phyloP scores from a whole-genome alignment of 2,113 vertebrate genomes.

The Melanerpes aurifrons region DNA sequence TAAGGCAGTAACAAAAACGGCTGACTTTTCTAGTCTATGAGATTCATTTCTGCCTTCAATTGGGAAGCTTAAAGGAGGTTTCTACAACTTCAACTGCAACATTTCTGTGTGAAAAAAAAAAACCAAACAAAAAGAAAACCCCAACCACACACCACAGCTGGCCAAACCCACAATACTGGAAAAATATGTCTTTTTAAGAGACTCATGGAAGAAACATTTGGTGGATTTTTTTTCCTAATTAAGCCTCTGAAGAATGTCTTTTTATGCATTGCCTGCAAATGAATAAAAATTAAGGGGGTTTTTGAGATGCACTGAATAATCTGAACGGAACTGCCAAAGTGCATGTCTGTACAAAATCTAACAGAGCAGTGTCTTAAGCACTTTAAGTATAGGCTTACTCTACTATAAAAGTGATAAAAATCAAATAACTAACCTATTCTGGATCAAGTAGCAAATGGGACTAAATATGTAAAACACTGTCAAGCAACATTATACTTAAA shows the following conservation, averaged over 20 bases:
- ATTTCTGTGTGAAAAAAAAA: background rate
- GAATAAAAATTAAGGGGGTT: background rate
- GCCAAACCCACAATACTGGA: rapidly evolving
- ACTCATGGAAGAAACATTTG: background rate
- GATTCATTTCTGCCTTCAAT: background rate
- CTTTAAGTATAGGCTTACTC: background rate
- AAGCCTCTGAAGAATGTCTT: background rate
- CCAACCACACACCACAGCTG: background rate
- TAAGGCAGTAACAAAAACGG: background rate
- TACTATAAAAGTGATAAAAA: background rate
- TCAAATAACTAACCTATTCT: background rate
- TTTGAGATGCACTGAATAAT: background rate
- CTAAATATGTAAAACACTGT: background rate
- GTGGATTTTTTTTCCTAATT: background rate
- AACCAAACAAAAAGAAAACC: no score
- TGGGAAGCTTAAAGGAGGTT: background rate
- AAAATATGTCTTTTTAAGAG: background rate
- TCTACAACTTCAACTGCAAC: background rate
- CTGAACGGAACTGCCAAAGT: background rate
- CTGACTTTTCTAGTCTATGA: background rate
- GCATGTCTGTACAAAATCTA: background rate
- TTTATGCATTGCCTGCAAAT: background rate
- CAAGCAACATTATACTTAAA: background rate
- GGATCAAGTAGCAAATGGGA: background rate
- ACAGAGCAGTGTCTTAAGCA: background rate